Percentiles rank a stretch among this genome's conserved stretches.
Evolutionary conservation across 1,140 invertebrate genomes (phyloP).

Genomic region (Ips nitidus): DNA sequence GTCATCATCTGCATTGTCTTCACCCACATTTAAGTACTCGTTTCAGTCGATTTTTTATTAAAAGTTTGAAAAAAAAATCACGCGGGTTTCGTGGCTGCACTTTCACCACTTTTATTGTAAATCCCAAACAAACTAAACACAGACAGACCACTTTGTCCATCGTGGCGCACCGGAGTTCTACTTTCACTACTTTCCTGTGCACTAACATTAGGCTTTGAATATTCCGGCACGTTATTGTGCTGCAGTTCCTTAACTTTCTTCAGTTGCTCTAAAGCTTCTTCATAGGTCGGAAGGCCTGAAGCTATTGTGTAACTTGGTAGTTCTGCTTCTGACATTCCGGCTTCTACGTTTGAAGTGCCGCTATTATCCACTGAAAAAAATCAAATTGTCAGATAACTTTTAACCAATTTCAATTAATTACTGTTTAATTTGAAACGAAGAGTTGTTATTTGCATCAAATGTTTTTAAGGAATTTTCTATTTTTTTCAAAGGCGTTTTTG

Average conservation of each 20-base stretch:
- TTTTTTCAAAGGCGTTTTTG: too few relatives aligned
- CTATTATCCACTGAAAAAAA: slow-evolving; percentile 48
- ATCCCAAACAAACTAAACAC: slow-evolving; percentile 49
- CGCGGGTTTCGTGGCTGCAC: not conserved
- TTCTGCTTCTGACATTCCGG: slow-evolving; percentile 52
- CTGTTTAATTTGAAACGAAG: too few relatives aligned
- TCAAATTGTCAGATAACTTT: slow-evolving; percentile 11
- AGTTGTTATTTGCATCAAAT: too few relatives aligned
- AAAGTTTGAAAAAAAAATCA: not conserved
- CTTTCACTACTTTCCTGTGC: not conserved
- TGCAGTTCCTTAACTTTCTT: slow-evolving; percentile 31
- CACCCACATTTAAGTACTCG: too few relatives aligned
- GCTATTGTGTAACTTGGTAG: slow-evolving; percentile 64
- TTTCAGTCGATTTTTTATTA: too few relatives aligned
- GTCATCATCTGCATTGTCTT: too few relatives aligned
- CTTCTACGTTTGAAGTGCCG: slow-evolving; percentile 28
- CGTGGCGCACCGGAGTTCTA: not conserved
- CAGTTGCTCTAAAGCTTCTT: slow-evolving; percentile 62
- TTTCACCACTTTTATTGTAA: slow-evolving; percentile 38
- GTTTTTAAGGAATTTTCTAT: too few relatives aligned
- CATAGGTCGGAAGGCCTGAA: slow-evolving; percentile 63
- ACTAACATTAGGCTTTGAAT: not conserved
- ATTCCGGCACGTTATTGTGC: slow-evolving; percentile 22
- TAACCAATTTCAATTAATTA: not conserved
- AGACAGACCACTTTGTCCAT: slow-evolving; percentile 37